Percentiles rank a stretch among this genome's conserved stretches.
Conservation (phyloP, 2,113 vertebrate species). For the Leucosticte australis region DNA sequence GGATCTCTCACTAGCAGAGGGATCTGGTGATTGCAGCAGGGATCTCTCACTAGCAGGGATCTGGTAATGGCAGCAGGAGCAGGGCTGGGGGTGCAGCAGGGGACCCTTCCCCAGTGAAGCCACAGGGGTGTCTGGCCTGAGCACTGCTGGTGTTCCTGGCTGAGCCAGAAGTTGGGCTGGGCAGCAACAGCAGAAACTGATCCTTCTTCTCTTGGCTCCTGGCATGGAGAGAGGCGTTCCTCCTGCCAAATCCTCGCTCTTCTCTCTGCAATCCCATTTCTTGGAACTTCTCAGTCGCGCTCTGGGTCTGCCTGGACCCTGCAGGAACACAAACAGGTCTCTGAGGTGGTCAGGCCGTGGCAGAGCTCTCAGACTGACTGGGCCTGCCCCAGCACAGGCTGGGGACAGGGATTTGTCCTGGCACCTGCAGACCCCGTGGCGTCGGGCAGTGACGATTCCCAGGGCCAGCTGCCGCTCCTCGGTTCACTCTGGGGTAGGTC, state of each 20-base stretch:
- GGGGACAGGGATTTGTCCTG: not conserved
- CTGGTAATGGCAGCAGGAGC: not conserved
- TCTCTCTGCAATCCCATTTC: not conserved
- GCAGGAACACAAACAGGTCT: accelerated
- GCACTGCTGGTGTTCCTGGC: not conserved
- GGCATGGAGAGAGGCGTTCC: not conserved
- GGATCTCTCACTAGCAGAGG: not conserved
- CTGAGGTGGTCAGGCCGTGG: not conserved
- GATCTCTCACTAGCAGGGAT: not conserved
- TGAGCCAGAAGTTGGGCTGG: not conserved
- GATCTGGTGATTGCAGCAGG: no score
- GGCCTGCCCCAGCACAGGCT: not conserved
- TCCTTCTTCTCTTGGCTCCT: not conserved
- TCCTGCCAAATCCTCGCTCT: not conserved
- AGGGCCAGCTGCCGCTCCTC: not conserved
- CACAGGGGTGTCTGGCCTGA: not conserved
- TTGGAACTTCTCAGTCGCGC: accelerated
- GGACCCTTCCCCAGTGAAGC: not conserved
- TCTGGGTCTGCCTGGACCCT: not conserved
- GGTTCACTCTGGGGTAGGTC: not conserved
- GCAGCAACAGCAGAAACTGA: not conserved
- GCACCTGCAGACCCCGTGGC: accelerated
- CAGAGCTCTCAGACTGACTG: not conserved
- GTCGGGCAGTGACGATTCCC: not conserved
- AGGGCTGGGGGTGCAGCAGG: not conserved